phyloP scores from a whole-genome alignment of 2,113 vertebrate genomes.

The Plectropomus leopardus region DNA sequence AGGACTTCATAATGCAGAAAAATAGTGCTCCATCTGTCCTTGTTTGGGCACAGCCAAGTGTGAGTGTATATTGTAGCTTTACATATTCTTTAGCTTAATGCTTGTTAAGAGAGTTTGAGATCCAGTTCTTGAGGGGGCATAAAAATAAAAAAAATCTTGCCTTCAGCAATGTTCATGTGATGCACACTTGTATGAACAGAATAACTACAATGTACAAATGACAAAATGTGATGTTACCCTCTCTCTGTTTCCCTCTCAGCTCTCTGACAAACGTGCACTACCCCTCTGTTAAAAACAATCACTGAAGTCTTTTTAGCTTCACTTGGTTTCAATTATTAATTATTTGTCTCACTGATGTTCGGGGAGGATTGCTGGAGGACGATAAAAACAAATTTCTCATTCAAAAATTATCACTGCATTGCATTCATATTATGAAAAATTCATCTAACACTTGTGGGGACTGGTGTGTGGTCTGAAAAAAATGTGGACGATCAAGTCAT shows the following conservation, averaged over 20 bases:
- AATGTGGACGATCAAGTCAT: not conserved
- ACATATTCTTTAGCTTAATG: slow-evolving; percentile 31
- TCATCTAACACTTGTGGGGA: not conserved
- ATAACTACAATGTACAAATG: not conserved
- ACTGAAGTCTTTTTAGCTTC: not conserved
- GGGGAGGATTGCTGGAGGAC: not conserved
- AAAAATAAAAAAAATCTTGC: not conserved
- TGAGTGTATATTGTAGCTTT: slow-evolving; percentile 1
- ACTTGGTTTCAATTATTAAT: slow-evolving; percentile 21
- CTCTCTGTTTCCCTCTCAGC: not conserved
- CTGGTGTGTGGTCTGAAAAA: not conserved
- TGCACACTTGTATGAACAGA: not conserved
- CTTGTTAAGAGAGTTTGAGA: not conserved
- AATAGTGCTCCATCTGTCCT: slow-evolving; percentile 40
- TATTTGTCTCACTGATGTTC: slow-evolving; percentile 6
- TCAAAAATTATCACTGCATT: slow-evolving; percentile 19
- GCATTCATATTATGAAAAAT: slow-evolving; percentile 17
- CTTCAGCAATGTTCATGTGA: not conserved
- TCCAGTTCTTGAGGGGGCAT: not conserved
- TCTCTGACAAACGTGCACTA: not conserved
- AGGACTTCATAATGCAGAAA: not conserved
- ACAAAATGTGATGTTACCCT: not conserved
- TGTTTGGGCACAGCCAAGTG: slow-evolving; percentile 23
- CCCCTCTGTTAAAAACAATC: not conserved
- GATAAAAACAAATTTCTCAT: slow-evolving; percentile 34